Evolutionary conservation across 2,113 vertebrate species (phyloP).

Genomic region (Tenebrosternarchus preto): DNA sequence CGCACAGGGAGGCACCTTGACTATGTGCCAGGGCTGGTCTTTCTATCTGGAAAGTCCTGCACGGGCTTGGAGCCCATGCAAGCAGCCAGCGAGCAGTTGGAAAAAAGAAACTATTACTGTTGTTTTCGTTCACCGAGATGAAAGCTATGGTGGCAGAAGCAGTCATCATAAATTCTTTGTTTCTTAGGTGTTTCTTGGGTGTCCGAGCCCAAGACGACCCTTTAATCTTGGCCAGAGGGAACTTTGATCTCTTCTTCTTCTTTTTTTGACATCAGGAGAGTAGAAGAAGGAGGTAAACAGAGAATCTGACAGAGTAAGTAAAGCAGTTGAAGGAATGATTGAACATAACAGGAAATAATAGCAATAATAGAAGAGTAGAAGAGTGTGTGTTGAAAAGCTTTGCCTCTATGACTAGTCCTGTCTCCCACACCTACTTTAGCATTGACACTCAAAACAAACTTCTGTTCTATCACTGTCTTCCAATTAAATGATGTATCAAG

Average conservation of each 20-base stretch:
- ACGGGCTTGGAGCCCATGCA: constrained; percentile 73
- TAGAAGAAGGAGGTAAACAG: constrained; percentile 16
- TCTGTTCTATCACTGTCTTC: too few relatives aligned
- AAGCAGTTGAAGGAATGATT: constrained; percentile 31
- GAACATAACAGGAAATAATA: constrained; percentile 44
- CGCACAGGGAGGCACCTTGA: constrained; percentile 77
- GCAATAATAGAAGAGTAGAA: constrained; percentile 19
- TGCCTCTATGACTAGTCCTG: neutral
- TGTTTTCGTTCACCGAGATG: constrained; percentile 84
- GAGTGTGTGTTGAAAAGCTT: neutral
- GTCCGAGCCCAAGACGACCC: constrained; percentile 26
- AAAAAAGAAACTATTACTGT: constrained; percentile 85
- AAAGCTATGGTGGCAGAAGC: constrained; percentile 76
- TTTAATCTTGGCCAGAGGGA: constrained; percentile 51
- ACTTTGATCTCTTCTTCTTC: constrained; percentile 44
- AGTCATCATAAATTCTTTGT: constrained; percentile 80
- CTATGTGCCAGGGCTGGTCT: constrained; percentile 78
- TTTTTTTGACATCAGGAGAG: constrained; percentile 11
- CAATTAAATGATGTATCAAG: neutral
- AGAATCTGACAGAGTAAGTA: constrained; percentile 41
- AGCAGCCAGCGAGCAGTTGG: constrained; percentile 77
- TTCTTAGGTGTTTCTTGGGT: constrained; percentile 75
- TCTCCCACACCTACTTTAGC: neutral
- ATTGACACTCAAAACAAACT: constrained; percentile 36
- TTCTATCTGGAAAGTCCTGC: constrained; percentile 83